These are phyloP conservation scores for Sminthurinus aureus DNA, from an alignment of 2,888 invertebrate species.

Conservation along the genomic window DNA sequence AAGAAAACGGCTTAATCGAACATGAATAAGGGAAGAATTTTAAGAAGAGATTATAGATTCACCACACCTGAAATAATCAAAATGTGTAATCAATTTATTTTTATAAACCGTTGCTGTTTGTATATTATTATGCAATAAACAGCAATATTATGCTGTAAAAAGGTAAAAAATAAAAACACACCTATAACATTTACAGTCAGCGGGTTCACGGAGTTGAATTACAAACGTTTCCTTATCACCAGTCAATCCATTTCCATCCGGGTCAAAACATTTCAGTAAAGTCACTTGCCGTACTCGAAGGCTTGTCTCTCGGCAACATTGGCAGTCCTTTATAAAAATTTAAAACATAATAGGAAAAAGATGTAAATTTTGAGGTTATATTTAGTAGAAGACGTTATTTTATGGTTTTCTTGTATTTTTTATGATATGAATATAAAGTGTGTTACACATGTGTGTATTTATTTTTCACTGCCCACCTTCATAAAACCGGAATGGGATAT, in stretches of 20 bases:
- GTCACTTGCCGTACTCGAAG: constrained; percentile 81
- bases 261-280: constrained; percentile 85
- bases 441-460: too few species aligned
- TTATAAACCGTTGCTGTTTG: too few species aligned
- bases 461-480: constrained; percentile 69
- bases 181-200: constrained; percentile 88
- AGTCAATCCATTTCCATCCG: constrained; percentile 80
- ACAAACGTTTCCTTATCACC: constrained; percentile 78
- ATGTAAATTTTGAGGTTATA: not conserved
- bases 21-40: too few species aligned
- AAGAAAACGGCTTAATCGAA: too few species aligned
- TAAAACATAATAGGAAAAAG: not conserved
- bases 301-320: constrained; percentile 88
- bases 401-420: too few species aligned
- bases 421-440: too few species aligned
- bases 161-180: too few species aligned
- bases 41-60: constrained; percentile 11
- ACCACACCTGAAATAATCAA: too few species aligned
- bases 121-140: too few species aligned
- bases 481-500: constrained; percentile 87
- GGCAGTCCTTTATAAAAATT: constrained; percentile 76
- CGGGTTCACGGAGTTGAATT: constrained; percentile 83
- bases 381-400: too few species aligned
- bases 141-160: too few species aligned
- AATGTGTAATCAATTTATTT: too few species aligned